phyloP scores from a whole-genome alignment of 2,888 invertebrate species.

The Metallyticus violacea region DNA sequence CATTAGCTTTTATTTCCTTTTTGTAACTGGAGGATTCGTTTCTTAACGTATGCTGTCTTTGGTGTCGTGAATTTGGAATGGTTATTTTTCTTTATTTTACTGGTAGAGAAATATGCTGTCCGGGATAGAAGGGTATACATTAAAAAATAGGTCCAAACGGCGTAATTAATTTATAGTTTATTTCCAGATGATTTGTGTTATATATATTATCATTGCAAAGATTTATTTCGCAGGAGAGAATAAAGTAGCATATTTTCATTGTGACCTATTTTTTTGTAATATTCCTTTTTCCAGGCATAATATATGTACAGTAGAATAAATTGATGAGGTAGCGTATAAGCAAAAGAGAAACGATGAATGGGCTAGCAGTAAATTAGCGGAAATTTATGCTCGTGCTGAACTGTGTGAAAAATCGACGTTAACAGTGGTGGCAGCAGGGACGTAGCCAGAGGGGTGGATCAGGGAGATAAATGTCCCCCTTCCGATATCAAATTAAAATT shows the following conservation, averaged over 20 bases:
- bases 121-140: neutral
- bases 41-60: neutral
- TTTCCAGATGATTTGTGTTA: too few relatives aligned
- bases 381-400: too few relatives aligned
- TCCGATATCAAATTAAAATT: too few relatives aligned
- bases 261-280: neutral
- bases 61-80: neutral
- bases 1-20: neutral
- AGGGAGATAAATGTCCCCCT: too few relatives aligned
- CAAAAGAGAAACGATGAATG: neutral
- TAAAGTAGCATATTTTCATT: too few relatives aligned
- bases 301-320: neutral
- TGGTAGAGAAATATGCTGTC: neutral
- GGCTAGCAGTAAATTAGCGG: neutral
- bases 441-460: too few relatives aligned
- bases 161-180: too few relatives aligned
- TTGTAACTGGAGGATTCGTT: neutral
- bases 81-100: neutral
- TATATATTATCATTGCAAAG: too few relatives aligned
- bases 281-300: neutral
- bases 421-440: too few relatives aligned
- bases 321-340: neutral
- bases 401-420: too few relatives aligned
- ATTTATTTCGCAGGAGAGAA: too few relatives aligned
- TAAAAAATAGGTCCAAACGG: neutral